Base-by-base conservation (phyloP, 2,113 vertebrate species). In the Lycocorax pyrrhopterus region DNA sequence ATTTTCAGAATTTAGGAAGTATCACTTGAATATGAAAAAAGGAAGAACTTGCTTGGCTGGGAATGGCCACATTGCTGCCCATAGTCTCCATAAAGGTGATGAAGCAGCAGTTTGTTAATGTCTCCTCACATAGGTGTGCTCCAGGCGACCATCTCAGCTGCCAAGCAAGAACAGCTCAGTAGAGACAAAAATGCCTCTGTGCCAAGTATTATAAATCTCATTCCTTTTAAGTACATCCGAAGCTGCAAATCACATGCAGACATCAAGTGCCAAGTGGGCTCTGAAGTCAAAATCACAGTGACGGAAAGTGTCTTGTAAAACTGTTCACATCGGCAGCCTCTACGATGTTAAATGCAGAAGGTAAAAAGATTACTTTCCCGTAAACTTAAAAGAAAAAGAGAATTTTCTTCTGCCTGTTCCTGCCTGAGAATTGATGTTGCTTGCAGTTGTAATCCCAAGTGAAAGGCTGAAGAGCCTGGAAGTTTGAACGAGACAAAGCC, bases 391-490 rank as follows among this genome's bases (percentile, higher is more conserved):
- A 59, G 53, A 73, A 73, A 81, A 53, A 56, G 10, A 30, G 8
- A 72, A 12, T 44, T 85, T 82, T 85, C 43, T 35, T 64, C 71
- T 72, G 16, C 27, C 41, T 52, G 12, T 41, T 92, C 27, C 72
- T 23, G 49, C 13, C 53, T 56, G n/a, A 55, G 25, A 11, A 60
- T 2, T 59, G 11, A 30, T 41, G 41, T 19, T 1, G 0, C 35
- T 37, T 64, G 16, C 33, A 43, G 33, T 5, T 93, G 51, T n/a
- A 92, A 76, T 13, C 26, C 17, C 47, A 58, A 73, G 26, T 37
- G 51, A 71, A 53, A 46, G 22, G 23, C 32, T 73, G 55, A 94
- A 92, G 21, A 79, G 10, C 30, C 37, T 79, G 60, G n/a, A 85
- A 90, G 33, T 43, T 72, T 86, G 67, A 72, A 77, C 53, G 53